These are phyloP conservation scores for Galaxias olidus DNA, from an alignment of 2,797 vertebrate genomes.

Conservation along the genomic window DNA sequence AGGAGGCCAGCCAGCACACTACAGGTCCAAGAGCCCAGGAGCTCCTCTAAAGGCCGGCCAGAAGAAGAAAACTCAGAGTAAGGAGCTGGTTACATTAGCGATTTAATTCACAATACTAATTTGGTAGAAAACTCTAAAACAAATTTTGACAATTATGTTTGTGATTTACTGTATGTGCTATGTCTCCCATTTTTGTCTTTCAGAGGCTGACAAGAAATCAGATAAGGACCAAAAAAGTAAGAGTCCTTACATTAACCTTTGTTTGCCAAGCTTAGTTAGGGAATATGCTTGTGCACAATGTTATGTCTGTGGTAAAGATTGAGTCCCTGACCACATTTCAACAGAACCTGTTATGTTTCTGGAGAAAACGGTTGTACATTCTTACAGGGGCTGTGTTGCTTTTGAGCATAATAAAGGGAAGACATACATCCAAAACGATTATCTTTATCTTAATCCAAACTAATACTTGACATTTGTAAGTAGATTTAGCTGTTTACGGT, in stretches of 20 bases:
- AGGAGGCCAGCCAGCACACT: not conserved
- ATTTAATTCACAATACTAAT: not conserved
- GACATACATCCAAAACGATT: too few species aligned
- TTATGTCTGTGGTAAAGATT: too few species aligned
- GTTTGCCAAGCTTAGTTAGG: not conserved
- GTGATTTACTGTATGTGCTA: too few species aligned
- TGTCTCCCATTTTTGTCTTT: not conserved
- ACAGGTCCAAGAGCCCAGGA: constrained; percentile 31
- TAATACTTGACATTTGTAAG: too few species aligned
- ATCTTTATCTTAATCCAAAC: too few species aligned
- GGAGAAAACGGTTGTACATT: too few species aligned
- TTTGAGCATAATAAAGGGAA: too few species aligned
- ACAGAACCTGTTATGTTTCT: too few species aligned
- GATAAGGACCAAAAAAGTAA: constrained; percentile 20
- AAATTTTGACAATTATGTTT: not conserved
- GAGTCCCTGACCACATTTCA: too few species aligned
- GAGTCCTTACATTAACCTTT: not conserved
- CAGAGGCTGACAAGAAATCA: constrained; percentile 2
- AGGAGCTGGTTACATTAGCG: not conserved
- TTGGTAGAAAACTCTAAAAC: not conserved
- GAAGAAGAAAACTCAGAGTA: constrained; percentile 52
- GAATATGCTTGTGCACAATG: too few species aligned
- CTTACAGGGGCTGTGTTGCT: too few species aligned
- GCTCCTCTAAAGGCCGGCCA: constrained; percentile 15
- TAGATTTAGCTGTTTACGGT: too few species aligned